Evolutionary conservation across 2,113 vertebrate species (phyloP).

Genomic region (Pipra filicauda): DNA sequence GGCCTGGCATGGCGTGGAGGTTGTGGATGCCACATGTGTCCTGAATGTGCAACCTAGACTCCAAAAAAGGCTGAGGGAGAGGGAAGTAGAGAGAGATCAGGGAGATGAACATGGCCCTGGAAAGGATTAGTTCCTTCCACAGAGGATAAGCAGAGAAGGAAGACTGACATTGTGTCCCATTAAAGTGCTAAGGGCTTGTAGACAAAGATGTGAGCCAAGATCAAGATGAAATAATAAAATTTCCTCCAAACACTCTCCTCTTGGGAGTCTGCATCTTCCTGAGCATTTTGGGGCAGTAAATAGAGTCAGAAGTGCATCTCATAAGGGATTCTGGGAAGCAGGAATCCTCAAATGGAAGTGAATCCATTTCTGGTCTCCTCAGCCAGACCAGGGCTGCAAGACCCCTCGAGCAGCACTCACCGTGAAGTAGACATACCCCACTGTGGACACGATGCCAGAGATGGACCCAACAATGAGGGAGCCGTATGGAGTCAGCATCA

Average conservation of each 20-base stretch:
- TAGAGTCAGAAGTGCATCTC: background rate
- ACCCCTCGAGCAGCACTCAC: conserved; percentile 74
- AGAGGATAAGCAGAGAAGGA: background rate
- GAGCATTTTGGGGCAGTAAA: background rate
- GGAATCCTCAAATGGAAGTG: background rate
- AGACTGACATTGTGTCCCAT: background rate
- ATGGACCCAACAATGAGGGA: conserved; percentile 88
- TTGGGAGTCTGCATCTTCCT: background rate
- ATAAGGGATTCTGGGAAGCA: background rate
- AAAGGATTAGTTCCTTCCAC: background rate
- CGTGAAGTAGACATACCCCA: conserved; percentile 85
- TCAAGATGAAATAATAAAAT: background rate
- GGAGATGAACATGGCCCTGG: background rate
- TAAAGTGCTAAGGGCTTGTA: background rate
- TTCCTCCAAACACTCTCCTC: background rate
- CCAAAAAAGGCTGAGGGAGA: conserved; percentile 84
- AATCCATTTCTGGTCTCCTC: background rate
- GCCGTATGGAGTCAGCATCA: conserved; percentile 91
- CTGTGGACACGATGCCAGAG: conserved; percentile 86
- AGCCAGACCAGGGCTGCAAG: background rate
- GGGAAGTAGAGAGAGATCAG: background rate
- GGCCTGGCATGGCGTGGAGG: conserved; percentile 89
- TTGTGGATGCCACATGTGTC: conserved; percentile 96
- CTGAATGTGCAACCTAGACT: conserved; percentile 84
- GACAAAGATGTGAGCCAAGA: background rate